Evolutionary conservation across 2,797 vertebrate species (phyloP).

Genomic region (Poeciliopsis turneri): DNA sequence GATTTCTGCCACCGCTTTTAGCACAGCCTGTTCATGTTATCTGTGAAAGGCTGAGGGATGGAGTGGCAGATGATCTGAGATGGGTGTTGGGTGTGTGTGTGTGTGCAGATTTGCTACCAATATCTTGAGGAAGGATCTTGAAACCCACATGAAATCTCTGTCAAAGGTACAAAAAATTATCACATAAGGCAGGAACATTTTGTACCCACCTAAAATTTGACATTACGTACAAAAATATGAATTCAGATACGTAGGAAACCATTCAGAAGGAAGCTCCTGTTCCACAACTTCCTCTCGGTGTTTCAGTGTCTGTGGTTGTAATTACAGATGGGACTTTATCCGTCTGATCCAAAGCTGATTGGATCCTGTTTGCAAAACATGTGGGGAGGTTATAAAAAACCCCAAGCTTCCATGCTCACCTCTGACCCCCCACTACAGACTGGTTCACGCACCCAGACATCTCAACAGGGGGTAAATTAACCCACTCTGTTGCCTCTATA

Average conservation of each 20-base stretch:
- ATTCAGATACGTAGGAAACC: background rate
- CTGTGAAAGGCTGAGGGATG: background rate
- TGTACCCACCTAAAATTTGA: background rate
- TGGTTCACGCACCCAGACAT: conserved; percentile 22
- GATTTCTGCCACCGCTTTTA: background rate
- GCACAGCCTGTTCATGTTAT: conserved; percentile 1
- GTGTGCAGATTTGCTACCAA: background rate
- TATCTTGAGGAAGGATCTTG: background rate
- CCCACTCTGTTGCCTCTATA: background rate
- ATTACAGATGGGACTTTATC: conserved; percentile 34
- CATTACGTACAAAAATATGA: background rate
- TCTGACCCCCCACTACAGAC: background rate
- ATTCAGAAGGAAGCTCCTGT: background rate
- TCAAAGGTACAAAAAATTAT: background rate
- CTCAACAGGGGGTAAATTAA: conserved; percentile 1
- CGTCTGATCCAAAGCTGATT: conserved; percentile 33
- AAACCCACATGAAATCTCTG: background rate
- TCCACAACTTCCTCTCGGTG: background rate
- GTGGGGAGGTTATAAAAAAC: conserved; percentile 7
- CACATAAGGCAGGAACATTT: background rate
- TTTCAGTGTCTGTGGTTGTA: conserved; percentile 7
- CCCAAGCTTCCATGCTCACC: background rate
- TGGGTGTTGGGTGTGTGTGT: background rate
- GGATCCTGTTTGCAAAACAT: conserved; percentile 19
- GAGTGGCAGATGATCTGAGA: background rate